Evolutionary conservation across 1,140 invertebrate genomes (phyloP), one percentile per base, ranked within the genome.

Genomic region (Forficula auricularia): DNA sequence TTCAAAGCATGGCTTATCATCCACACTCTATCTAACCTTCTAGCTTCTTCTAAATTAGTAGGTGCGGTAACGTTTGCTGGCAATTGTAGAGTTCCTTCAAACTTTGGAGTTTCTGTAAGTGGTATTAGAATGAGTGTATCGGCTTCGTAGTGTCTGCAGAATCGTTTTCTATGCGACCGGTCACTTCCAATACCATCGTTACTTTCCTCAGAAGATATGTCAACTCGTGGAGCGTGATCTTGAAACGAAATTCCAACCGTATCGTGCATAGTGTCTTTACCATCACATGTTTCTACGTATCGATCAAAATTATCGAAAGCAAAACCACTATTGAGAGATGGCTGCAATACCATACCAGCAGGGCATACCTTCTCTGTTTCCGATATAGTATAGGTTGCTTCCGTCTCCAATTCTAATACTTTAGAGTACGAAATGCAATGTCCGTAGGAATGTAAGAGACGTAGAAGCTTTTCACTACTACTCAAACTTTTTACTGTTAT

Each of bases 161-260:
- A 3, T 43, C 16, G 19, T 43, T 35, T 13, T 38, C 15, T 18
- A 19, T 12, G 6, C n/a, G n/a, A n/a, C 31, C 31, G 3, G 18
- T 10, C 18, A 44, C 32, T 27, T 43, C 3, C 3, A 27, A 19
- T 16, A 30, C 31, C 16, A 30, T 31, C 43, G 12, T 41, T 31
- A 41, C 19, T n/a, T 40, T 40, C n/a, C n/a, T n/a, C n/a, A n/a
- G 14, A 13, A 15, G 4, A 13, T 36, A n/a, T 13, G n/a, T 12
- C 40, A 14, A 14, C 20, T 18, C 3, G 13, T 19, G 14, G 39
- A 4, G 22, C 16, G 39, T 47, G 30, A 48, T 50, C 46, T 51
- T 63, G 60, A 51, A 50, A 60, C 36, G 59, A 57, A 32, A 67
- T 63, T 16, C 63, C 63, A 13, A 66, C 62, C 8, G 60, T 67